Conservation (phyloP, 2,888 invertebrate species). For the Heliconius aoede region DNA sequence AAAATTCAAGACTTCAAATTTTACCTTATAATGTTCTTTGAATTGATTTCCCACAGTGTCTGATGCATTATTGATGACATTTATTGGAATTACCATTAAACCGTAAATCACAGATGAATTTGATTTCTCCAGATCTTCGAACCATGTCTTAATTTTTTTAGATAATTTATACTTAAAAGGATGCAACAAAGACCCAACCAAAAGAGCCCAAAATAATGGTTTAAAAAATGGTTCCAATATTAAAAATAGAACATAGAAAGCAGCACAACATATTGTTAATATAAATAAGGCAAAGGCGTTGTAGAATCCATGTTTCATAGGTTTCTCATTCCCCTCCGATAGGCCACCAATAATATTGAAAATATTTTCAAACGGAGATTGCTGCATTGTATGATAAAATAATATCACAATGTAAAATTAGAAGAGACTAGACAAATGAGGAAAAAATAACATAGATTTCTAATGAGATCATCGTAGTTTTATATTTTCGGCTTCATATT, state of each 20-base stretch:
- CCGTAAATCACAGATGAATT: constrained; percentile 86
- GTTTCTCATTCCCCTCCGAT: constrained; percentile 92
- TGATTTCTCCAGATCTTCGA: constrained; percentile 86
- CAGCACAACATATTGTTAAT: constrained; percentile 86
- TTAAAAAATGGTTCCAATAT: constrained; percentile 96
- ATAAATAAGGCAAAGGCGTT: constrained; percentile 93
- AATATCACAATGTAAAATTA: constrained; percentile 41
- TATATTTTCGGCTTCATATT: constrained; percentile 43
- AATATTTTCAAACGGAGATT: constrained; percentile 86
- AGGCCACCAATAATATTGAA: constrained; percentile 87
- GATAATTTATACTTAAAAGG: constrained; percentile 95
- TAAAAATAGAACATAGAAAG: constrained; percentile 90
- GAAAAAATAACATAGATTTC: constrained; percentile 35
- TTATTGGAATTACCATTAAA: constrained; percentile 87
- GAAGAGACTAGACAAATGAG: constrained; percentile 27
- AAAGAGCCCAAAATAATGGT: constrained; percentile 96
- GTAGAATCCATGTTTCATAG: constrained; percentile 95
- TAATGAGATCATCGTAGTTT: constrained; percentile 49
- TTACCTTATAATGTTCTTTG: constrained; percentile 84
- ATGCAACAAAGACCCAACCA: constrained; percentile 98
- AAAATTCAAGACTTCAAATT: not conserved
- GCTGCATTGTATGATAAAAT: constrained; percentile 67
- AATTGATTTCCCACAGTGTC: constrained; percentile 89
- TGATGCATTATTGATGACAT: constrained; percentile 89
- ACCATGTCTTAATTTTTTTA: constrained; percentile 90